Conservation (phyloP, 2,797 vertebrate species). For the Natrix natrix region DNA sequence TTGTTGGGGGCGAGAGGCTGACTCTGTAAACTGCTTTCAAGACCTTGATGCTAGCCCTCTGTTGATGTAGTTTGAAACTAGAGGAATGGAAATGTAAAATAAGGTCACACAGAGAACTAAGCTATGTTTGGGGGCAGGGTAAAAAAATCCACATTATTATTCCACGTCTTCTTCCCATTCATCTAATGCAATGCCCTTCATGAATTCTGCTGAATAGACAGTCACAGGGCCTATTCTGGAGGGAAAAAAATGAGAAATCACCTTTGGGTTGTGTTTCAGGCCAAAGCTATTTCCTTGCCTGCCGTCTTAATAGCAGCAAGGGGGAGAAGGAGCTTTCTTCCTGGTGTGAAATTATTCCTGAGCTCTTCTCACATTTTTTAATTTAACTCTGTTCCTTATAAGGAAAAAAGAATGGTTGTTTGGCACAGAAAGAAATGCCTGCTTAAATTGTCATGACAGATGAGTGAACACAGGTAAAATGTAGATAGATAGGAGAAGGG, state of each 20-base stretch:
- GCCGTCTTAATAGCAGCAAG: neutral
- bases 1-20: too few species aligned
- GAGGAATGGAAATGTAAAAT: neutral
- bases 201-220: neutral
- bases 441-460: neutral
- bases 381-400: neutral
- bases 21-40: neutral
- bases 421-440: neutral
- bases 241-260: neutral
- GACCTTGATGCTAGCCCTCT: neutral
- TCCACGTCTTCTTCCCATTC: neutral
- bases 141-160: neutral
- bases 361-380: neutral
- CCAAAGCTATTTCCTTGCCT: neutral
- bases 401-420: neutral
- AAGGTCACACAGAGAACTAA: neutral
- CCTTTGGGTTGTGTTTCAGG: neutral
- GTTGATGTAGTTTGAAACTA: neutral
- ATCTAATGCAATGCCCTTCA: neutral
- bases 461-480: neutral
- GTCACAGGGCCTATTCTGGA: neutral
- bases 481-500: neutral
- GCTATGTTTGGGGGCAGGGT: neutral
- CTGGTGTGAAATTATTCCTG: neutral
- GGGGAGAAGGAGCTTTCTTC: neutral